Base-by-base conservation (phyloP, 1,140 invertebrate genomes). In the Aphelenchoides besseyi region DNA sequence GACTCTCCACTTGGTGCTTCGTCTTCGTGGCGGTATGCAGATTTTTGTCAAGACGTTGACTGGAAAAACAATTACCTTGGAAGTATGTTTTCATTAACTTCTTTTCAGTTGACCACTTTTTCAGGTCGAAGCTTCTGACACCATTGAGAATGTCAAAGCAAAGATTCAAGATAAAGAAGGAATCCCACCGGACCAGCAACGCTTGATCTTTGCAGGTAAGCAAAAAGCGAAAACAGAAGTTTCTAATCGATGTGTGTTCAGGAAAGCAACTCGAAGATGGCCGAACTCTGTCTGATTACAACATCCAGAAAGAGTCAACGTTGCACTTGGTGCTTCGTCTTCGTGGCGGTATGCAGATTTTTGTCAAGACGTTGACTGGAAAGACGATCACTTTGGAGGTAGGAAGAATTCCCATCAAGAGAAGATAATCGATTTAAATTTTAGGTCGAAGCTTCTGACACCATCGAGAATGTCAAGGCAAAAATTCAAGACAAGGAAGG, bases 221-320 rank as follows among this genome's bases (percentile, higher is more conserved):
- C 23, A n/a, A n/a, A n/a, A n/a, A 52, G n/a, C 23, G 48, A n/a
- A 1, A 2, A 52, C 2, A n/a, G n/a, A 1, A 52, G n/a, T 52
- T 52, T 52, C 23, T 93, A 85, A 94, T 94, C 79, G 89, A 87
- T 77, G n/a, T n/a, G n/a, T n/a, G n/a, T n/a, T n/a, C n/a, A n/a
- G 87, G 88, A 12, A 95, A 95, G 85, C 92, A 95, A 86, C 86
- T 95, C 66, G 93, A 95, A 87, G 92, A 95, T 90, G 92, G 92
- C 1, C 89, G 92, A 52, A 95, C 93, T 3, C 86, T 96, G 8
- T 91, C 91, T 3, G 93, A 95, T 84, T 95, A 95, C 85, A 94
- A 95, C 85, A 95, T 95, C 80, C 92, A 95, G 86, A 95, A 95
- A 79, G 88, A 87, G 70, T 87, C 86, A 0, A 87, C 73, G 28